Evolutionary conservation across 2,888 invertebrate species (phyloP).

Genomic region (Trichogramma dendrolimi): DNA sequence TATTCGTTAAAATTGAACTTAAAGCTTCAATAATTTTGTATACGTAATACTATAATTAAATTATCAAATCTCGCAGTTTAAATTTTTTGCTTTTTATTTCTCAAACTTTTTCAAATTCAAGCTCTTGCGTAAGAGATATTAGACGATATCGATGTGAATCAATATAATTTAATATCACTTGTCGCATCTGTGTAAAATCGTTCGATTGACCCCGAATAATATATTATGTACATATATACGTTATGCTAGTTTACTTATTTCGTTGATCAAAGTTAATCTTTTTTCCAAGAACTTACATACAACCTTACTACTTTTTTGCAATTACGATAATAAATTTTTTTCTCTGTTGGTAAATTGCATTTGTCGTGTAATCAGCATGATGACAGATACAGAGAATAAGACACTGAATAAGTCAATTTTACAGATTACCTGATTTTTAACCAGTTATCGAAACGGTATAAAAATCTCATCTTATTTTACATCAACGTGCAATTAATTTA

Average conservation of each 20-base stretch:
- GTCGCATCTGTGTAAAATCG: conserved; percentile 15
- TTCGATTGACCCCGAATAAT: conserved; percentile 20
- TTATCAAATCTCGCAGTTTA: not conserved
- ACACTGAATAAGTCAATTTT: conserved; percentile 14
- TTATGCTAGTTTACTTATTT: conserved; percentile 6
- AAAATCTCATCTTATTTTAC: conserved; percentile 9
- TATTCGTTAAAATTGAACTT: too few species aligned
- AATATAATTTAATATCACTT: conserved; percentile 3
- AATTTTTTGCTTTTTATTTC: not conserved
- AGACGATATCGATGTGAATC: conserved; percentile 5
- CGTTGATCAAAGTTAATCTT: conserved; percentile 15
- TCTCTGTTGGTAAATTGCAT: not conserved
- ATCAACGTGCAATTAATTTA: conserved; percentile 6
- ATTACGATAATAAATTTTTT: not conserved
- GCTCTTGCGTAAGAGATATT: conserved; percentile 7
- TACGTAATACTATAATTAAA: conserved; percentile 1
- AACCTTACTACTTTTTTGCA: not conserved
- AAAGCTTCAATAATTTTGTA: not conserved
- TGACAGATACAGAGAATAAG: conserved; percentile 6
- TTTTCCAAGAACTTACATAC: conserved; percentile 9
- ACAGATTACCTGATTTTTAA: conserved; percentile 1
- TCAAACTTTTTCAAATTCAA: conserved; percentile 18
- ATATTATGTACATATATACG: conserved; percentile 5
- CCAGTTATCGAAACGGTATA: conserved; percentile 19
- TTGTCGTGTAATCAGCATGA: conserved; percentile 1